These are phyloP conservation scores for Sula dactylatra DNA, from an alignment of 2,113 vertebrate species.

Conservation along the genomic window DNA sequence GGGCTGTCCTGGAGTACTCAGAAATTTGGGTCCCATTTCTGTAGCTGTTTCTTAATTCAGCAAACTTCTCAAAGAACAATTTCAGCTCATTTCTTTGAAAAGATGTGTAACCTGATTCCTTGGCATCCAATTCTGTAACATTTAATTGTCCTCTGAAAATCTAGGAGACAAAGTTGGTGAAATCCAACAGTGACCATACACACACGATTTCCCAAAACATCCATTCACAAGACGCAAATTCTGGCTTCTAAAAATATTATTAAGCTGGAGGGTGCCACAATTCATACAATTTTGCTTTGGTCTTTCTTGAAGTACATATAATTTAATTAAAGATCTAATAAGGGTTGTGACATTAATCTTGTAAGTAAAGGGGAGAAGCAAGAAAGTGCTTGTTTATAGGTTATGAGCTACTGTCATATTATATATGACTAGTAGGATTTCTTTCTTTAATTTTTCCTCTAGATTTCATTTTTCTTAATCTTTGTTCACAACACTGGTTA, in stretches of 20 bases:
- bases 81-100: neutral
- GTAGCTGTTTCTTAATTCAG: neutral
- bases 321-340: neutral
- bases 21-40: neutral
- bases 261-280: neutral
- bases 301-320: neutral
- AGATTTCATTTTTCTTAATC: neutral
- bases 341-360: neutral
- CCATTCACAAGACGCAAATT: neutral
- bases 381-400: neutral
- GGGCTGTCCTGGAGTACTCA: rapidly evolving
- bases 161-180: neutral
- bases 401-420: neutral
- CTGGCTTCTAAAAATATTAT: neutral
- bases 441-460: neutral
- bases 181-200: neutral
- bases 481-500: neutral
- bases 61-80: neutral
- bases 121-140: neutral
- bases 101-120: neutral
- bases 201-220: rapidly evolving
- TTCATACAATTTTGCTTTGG: neutral
- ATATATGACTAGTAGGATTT: neutral
- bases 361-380: neutral
- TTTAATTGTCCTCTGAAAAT: neutral